A percentile compares a stretch with the other conserved stretches of the same genome.
phyloP scores from a whole-genome alignment of 2,113 vertebrate species.

The Delphinus delphis region DNA sequence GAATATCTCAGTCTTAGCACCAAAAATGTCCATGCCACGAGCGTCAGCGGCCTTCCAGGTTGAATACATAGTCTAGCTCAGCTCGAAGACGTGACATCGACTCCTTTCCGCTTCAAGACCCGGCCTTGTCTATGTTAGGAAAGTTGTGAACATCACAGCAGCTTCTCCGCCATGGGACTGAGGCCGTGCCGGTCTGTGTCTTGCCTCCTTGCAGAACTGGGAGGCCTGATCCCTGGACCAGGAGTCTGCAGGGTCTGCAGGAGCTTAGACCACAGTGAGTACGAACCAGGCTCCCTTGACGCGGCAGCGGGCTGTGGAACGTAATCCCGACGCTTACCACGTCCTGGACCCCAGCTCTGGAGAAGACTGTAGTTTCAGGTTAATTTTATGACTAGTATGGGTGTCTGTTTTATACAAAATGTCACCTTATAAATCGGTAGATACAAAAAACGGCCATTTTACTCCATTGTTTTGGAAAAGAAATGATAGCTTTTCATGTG shows the following conservation, averaged over 20 bases:
- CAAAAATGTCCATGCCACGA: neutral
- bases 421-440: neutral
- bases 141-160: rapidly evolving
- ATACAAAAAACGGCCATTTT: neutral
- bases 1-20: neutral
- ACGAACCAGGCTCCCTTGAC: neutral
- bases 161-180: too few relatives aligned
- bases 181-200: neutral
- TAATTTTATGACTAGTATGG: too few relatives aligned
- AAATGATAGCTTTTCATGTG: neutral
- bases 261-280: neutral
- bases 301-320: neutral
- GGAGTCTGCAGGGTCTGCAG: neutral
- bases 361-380: neutral
- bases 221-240: neutral
- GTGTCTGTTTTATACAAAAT: neutral
- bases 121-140: neutral
- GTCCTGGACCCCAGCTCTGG: rapidly evolving
- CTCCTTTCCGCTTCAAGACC: neutral
- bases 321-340: neutral
- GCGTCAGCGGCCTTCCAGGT: neutral
- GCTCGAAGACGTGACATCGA: neutral
- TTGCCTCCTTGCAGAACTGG: neutral
- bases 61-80: neutral
- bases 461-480: neutral